These are phyloP conservation scores for Cydia amplana DNA, from an alignment of 1,140 invertebrate species.

Conservation along the genomic window DNA sequence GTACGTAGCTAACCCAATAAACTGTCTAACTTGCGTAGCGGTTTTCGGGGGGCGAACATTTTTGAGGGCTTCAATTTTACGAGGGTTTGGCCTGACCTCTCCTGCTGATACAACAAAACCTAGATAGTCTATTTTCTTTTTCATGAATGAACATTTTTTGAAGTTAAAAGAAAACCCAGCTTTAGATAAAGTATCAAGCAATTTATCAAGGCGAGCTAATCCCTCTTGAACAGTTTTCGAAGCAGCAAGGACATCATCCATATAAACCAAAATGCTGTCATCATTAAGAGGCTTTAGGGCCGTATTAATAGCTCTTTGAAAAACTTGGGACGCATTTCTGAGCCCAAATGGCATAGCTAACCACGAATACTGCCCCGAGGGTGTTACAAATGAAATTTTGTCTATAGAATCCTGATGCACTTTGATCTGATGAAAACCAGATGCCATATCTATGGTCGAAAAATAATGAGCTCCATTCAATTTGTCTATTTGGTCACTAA, in stretches of 20 bases:
- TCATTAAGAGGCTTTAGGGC: slow-evolving; percentile 34
- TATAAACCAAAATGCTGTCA: slow-evolving; percentile 37
- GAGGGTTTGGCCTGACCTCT: slow-evolving; percentile 39
- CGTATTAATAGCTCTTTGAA: slow-evolving; percentile 50
- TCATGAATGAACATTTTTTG: slow-evolving; percentile 48
- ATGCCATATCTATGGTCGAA: slow-evolving; percentile 56
- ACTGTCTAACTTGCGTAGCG: slow-evolving; percentile 48
- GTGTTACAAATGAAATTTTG: slow-evolving; percentile 68
- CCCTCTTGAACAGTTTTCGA: slow-evolving; percentile 41
- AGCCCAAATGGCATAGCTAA: slow-evolving; percentile 50
- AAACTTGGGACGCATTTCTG: slow-evolving; percentile 53
- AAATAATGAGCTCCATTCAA: slow-evolving; percentile 39
- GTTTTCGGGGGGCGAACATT: slow-evolving; percentile 44
- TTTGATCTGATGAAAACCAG: slow-evolving; percentile 74
- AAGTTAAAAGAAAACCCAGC: slow-evolving; percentile 48
- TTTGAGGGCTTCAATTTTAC: slow-evolving; percentile 41
- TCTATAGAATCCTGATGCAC: slow-evolving; percentile 54
- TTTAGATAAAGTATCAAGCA: slow-evolving; percentile 37
- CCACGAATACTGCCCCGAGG: slow-evolving; percentile 56
- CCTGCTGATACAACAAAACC: slow-evolving; percentile 37
- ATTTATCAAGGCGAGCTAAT: slow-evolving; percentile 36
- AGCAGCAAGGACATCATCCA: slow-evolving; percentile 43
- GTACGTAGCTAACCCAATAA: no score
- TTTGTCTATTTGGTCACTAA: slow-evolving; percentile 70
- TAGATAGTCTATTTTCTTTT: slow-evolving; percentile 41